phyloP scores from a whole-genome alignment of 2,888 invertebrate species.

The Thymelicus lineola region DNA sequence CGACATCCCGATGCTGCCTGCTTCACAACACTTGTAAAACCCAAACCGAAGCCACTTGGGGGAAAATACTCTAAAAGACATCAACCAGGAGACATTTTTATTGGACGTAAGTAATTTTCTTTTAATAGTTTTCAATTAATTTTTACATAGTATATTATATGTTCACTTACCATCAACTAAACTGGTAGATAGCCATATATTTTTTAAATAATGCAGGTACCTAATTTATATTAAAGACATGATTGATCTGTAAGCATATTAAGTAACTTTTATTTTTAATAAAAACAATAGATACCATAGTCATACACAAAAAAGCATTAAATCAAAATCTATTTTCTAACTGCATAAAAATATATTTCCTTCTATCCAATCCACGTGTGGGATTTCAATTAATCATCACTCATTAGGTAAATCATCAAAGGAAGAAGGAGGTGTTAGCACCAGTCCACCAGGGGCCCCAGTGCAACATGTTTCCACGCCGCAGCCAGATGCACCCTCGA shows the following conservation, averaged over 20 bases:
- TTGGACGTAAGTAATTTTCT: constrained; percentile 87
- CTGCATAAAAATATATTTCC: no score
- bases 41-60: constrained; percentile 91
- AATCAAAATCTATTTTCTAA: no score
- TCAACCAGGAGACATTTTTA: constrained; percentile 89
- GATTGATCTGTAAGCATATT: no score
- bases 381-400: no score
- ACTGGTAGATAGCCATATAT: no score
- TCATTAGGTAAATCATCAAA: constrained; percentile 74
- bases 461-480: constrained; percentile 84
- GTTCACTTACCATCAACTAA: neutral
- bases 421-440: constrained; percentile 72
- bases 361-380: no score
- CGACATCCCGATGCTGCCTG: constrained; percentile 97
- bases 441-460: constrained; percentile 88
- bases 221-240: no score
- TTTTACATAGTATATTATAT: neutral
- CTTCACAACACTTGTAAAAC: constrained; percentile 97
- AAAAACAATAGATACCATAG: no score
- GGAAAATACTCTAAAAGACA: constrained; percentile 84
- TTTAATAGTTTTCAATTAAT: no score
- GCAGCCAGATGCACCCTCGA: constrained; percentile 83
- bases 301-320: no score
- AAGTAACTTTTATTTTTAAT: no score
- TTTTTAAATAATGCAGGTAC: neutral